Conservation (phyloP, 2,888 invertebrate genomes). For the Arenicola marina region DNA sequence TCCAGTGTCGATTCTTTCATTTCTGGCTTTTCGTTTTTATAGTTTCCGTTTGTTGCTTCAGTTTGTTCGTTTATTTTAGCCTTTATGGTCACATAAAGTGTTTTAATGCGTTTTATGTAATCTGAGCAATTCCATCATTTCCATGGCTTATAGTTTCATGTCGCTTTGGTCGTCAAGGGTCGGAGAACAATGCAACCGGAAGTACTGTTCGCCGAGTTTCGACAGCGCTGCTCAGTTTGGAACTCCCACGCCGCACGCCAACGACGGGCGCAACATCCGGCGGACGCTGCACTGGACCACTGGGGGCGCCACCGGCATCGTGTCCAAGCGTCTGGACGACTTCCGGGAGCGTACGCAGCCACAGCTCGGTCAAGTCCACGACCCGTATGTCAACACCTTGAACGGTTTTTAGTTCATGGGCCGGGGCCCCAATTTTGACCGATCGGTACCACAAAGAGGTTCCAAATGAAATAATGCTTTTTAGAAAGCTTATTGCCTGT, state of each 20-base stretch:
- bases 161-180: too few relatives aligned
- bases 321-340: slow-evolving; percentile 56
- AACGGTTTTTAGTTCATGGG: too few relatives aligned
- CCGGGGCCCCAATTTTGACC: too few relatives aligned
- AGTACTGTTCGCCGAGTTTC: slow-evolving; percentile 46
- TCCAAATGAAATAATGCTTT: too few relatives aligned
- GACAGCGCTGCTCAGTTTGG: slow-evolving; percentile 43
- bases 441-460: too few relatives aligned
- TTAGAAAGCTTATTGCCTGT: too few relatives aligned
- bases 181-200: slow-evolving; percentile 49
- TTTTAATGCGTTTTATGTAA: too few relatives aligned
- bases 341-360: slow-evolving; percentile 57
- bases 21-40: slow-evolving; percentile 24
- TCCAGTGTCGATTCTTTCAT: slow-evolving; percentile 5
- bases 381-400: slow-evolving; percentile 57
- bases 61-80: too few relatives aligned
- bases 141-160: too few relatives aligned
- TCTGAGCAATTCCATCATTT: too few relatives aligned
- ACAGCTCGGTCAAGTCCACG: slow-evolving; percentile 55
- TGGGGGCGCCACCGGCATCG: slow-evolving; percentile 50
- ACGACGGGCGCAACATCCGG: slow-evolving; percentile 47
- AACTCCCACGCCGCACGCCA: slow-evolving; percentile 56
- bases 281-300: slow-evolving; percentile 53
- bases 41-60: too few relatives aligned
- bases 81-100: too few relatives aligned